These are phyloP conservation scores for Alectura lathami DNA, from an alignment of 2,113 vertebrate genomes.

Conservation along the genomic window DNA sequence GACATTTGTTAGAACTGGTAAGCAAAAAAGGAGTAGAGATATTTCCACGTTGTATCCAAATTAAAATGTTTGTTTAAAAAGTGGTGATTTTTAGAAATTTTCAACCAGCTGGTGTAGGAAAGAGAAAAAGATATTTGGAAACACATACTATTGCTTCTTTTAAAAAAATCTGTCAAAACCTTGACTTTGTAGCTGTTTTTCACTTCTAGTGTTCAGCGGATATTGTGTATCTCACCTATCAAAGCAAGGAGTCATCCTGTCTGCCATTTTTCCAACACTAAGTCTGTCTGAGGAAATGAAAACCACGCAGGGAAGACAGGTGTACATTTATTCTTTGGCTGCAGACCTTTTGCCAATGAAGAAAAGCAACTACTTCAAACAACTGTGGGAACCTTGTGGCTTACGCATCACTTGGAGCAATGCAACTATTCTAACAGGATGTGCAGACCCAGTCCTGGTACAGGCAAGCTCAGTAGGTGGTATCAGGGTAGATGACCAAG, in stretches of 20 bases:
- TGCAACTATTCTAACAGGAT: not conserved
- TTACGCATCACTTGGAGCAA: not conserved
- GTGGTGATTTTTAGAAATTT: not conserved
- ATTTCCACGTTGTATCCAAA: slow-evolving; percentile 28
- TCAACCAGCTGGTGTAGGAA: slow-evolving; percentile 31
- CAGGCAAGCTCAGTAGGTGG: not conserved
- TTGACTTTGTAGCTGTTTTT: not conserved
- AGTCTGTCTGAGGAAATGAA: not conserved
- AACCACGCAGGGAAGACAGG: not conserved
- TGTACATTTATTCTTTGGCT: not conserved
- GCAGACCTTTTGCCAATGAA: not conserved
- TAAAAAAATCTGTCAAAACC: not conserved
- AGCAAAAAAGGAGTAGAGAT: not conserved
- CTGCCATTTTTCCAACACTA: not conserved
- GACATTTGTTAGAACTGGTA: not conserved
- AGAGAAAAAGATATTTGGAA: slow-evolving; percentile 16
- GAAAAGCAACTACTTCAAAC: not conserved
- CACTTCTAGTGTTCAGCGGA: not conserved
- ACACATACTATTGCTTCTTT: not conserved
- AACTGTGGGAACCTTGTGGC: not conserved
- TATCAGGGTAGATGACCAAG: not conserved
- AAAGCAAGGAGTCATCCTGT: not conserved
- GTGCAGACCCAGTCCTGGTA: not conserved
- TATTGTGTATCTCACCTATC: not conserved
- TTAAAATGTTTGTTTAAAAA: slow-evolving; percentile 13